Evolutionary conservation across 1,140 invertebrate species (phyloP), one percentile per base, ranked within the genome.

Genomic region (Hycleus cichorii): DNA sequence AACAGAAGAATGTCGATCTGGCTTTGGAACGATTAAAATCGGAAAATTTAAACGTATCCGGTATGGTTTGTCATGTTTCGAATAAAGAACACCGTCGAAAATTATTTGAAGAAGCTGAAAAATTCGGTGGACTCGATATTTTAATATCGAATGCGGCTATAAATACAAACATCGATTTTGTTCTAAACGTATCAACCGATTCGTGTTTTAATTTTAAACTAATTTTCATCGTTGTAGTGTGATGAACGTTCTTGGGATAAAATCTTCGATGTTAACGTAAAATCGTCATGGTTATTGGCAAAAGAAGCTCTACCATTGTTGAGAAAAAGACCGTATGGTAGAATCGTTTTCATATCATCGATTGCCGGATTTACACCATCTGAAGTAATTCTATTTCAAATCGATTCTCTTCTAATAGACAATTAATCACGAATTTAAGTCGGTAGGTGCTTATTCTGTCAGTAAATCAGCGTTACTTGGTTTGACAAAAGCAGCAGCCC

Each of bases 261-360:
- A 82, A 92, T 98, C 71, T 96, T 98, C 78, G 93, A 98, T 60
- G 78, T 91, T 1, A 98, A 98, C 81, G 89, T 98, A 0, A 97
- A 97, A 78, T 79, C 85, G 51, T 83, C 91, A 3, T 97, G 88
- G 77, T 72, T 97, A 47, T 71, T 98, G 38, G 87, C 91, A 3
- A 89, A 97, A 78, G 89, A 95, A 76, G 86, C 87, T 6, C 76
- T 93, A 25, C 94, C 95, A 0, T 80, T 90, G 69, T 77, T 98
- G 47, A 77, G 85, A 57, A 82, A 91, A 74, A 75, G 87, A 72
- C 85, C 87, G 53, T 84, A 85, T 11, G 89, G 32, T 3, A 32
- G 32, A 32, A 32, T 32, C 7, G 7, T 32, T 7, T 32, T 32
- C 32, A 32, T 32, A 5, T 32, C 32, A 32, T 32, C 32, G 4